phyloP scores from a whole-genome alignment of 2,888 invertebrate species.

The Rhopalosiphum nymphaeae region DNA sequence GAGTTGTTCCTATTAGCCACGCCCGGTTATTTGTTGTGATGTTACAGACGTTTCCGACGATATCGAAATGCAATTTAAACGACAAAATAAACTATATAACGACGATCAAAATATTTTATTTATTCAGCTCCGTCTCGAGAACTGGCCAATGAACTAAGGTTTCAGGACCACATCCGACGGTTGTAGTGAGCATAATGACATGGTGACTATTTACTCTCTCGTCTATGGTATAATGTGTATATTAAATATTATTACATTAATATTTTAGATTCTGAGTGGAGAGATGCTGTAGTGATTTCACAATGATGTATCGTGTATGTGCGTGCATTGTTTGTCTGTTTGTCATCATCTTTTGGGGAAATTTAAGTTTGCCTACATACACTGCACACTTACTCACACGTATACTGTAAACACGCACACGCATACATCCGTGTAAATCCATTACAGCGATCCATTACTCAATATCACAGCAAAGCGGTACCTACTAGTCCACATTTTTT shows the following conservation, averaged over 20 bases:
- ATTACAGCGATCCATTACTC: too few species aligned
- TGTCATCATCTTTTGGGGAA: too few species aligned
- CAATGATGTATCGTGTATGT: too few species aligned
- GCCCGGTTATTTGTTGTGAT: not conserved
- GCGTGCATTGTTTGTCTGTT: too few species aligned
- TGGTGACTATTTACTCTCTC: not conserved
- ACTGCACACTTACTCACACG: too few species aligned
- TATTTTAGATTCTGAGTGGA: not conserved
- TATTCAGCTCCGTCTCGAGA: not conserved
- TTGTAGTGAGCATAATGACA: not conserved
- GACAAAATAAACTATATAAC: not conserved
- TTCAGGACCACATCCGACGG: not conserved
- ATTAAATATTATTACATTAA: not conserved
- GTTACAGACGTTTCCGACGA: not conserved
- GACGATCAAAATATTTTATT: not conserved
- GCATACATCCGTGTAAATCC: too few species aligned
- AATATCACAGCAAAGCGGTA: too few species aligned
- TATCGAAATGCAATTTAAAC: not conserved
- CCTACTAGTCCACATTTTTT: too few species aligned
- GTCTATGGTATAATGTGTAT: not conserved
- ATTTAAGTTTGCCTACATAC: too few species aligned
- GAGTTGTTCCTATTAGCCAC: not conserved
- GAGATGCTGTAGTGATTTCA: too few species aligned
- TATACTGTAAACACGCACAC: too few species aligned
- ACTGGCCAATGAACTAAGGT: not conserved